These are phyloP conservation scores for Morone chrysops DNA, from an alignment of 2,113 vertebrate species.

Conservation along the genomic window DNA sequence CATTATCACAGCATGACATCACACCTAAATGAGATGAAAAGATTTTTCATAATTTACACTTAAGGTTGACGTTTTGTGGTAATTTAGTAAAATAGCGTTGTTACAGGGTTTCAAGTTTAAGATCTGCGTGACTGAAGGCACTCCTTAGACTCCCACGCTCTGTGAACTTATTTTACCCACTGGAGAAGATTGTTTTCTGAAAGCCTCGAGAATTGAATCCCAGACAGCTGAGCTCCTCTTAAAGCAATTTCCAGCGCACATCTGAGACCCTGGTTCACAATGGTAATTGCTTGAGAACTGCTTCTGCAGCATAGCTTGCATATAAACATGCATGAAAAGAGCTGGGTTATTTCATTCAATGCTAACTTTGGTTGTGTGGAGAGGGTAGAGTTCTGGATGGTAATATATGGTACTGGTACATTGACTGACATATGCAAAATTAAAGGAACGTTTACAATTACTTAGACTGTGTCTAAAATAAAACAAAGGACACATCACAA, in stretches of 20 bases:
- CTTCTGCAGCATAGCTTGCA: neutral
- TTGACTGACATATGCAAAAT: neutral
- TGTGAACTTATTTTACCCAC: slow-evolving; percentile 15
- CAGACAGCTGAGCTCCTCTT: slow-evolving; percentile 55
- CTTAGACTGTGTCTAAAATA: neutral
- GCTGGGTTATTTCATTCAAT: neutral
- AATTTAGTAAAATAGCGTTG: neutral
- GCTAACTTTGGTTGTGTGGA: neutral
- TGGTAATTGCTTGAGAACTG: neutral
- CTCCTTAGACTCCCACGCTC: slow-evolving; percentile 51
- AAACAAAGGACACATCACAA: neutral
- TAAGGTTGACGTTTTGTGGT: neutral
- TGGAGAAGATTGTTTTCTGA: slow-evolving; percentile 28
- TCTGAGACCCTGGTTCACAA: slow-evolving; percentile 31
- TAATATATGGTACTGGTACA: neutral
- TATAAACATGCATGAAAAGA: neutral
- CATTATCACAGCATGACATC: neutral
- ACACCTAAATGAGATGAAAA: neutral
- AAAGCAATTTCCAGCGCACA: slow-evolving; percentile 22
- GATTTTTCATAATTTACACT: neutral
- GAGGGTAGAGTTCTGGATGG: neutral
- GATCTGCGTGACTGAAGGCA: slow-evolving; percentile 22
- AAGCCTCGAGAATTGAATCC: slow-evolving; percentile 22
- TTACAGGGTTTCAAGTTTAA: neutral
- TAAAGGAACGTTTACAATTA: neutral